Evolutionary conservation across 2,888 invertebrate species (phyloP).

Genomic region (Sinelater perroti): DNA sequence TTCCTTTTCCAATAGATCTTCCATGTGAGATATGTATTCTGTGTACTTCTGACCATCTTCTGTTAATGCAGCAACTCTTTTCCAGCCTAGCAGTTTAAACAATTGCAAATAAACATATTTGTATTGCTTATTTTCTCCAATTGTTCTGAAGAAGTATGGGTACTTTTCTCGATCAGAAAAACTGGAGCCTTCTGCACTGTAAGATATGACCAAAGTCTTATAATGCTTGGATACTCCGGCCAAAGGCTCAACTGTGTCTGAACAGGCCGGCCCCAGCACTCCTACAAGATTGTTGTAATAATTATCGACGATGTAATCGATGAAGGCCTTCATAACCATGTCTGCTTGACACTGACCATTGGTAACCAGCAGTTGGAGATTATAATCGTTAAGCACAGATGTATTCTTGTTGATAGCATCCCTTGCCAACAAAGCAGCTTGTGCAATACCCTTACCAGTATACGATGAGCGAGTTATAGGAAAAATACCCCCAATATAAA

Average conservation of each 20-base stretch:
- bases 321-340: conserved; percentile 77
- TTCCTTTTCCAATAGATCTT: conserved; percentile 69
- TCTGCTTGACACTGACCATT: conserved; percentile 78
- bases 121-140: conserved; percentile 79
- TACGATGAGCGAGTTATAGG: conserved; percentile 70
- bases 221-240: conserved; percentile 80
- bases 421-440: conserved; percentile 71
- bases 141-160: conserved; percentile 82
- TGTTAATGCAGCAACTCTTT: conserved; percentile 76
- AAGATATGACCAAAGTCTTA: conserved; percentile 76
- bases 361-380: conserved; percentile 65
- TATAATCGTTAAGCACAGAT: conserved; percentile 68
- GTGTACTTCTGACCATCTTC: conserved; percentile 83
- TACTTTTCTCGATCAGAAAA: conserved; percentile 75
- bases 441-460: conserved; percentile 67
- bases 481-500: conserved; percentile 76
- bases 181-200: conserved; percentile 79
- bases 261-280: conserved; percentile 81
- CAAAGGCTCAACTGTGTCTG: conserved; percentile 81
- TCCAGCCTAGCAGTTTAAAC: conserved; percentile 71
- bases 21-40: conserved; percentile 77
- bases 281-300: conserved; percentile 70
- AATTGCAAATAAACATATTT: conserved; percentile 72
- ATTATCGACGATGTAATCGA: conserved; percentile 70
- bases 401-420: conserved; percentile 69